These are phyloP conservation scores for Tringa solitaria DNA, from an alignment of 2,113 vertebrate genomes.

Conservation along the genomic window DNA sequence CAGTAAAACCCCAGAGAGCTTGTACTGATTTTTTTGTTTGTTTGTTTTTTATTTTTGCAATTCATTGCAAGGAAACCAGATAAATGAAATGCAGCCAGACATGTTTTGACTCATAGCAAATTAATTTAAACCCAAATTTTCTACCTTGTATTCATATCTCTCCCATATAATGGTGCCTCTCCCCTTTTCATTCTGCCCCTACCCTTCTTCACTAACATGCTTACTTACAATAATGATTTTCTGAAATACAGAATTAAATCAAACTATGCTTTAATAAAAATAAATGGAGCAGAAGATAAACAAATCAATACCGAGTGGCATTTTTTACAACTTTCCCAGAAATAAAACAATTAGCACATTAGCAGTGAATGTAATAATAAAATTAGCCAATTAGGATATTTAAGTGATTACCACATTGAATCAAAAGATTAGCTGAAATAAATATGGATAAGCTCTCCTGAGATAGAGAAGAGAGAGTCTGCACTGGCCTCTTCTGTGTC, in stretches of 20 bases:
- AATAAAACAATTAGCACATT: slow-evolving; percentile 51
- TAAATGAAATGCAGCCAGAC: neutral
- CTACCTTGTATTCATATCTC: neutral
- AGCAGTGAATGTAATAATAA: neutral
- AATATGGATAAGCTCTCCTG: neutral
- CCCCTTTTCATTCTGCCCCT: neutral
- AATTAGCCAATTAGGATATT: slow-evolving; percentile 40
- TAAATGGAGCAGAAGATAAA: slow-evolving; percentile 21
- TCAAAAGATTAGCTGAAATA: neutral
- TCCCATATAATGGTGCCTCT: neutral
- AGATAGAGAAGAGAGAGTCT: neutral
- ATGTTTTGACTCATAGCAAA: neutral
- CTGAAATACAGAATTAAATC: slow-evolving; percentile 2
- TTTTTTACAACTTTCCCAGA: slow-evolving; percentile 18
- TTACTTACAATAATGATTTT: slow-evolving; percentile 9
- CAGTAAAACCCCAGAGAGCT: slow-evolving; percentile 22
- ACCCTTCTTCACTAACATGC: neutral
- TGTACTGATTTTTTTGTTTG: neutral
- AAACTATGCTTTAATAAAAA: slow-evolving; percentile 28
- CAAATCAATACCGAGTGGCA: neutral
- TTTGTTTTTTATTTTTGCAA: neutral
- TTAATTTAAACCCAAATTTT: neutral
- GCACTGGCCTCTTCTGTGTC: neutral
- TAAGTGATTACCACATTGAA: slow-evolving; percentile 14
- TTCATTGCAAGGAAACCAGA: neutral